These are phyloP conservation scores for Blastobasis lacticolella DNA, from an alignment of 2,888 invertebrate species.

Conservation along the genomic window DNA sequence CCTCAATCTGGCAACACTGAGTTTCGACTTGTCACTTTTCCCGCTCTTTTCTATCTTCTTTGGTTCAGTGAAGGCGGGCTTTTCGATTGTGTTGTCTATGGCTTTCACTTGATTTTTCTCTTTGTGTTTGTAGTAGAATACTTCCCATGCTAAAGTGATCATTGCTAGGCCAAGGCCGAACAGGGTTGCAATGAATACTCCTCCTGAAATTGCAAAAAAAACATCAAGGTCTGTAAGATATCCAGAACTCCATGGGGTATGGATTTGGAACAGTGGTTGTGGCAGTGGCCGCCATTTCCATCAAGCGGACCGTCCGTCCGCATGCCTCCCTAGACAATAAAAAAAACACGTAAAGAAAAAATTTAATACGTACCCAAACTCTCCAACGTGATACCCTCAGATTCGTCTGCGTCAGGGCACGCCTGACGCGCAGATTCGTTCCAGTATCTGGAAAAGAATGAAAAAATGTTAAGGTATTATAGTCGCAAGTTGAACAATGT, in stretches of 20 bases:
- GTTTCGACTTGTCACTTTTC: neutral
- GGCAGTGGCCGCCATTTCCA: too few species aligned
- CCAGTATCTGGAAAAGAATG: conserved; percentile 79
- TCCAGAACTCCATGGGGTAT: too few species aligned
- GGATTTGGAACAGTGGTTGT: too few species aligned
- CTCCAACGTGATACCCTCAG: conserved; percentile 90
- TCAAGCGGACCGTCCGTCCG: too few species aligned
- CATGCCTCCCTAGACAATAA: too few species aligned
- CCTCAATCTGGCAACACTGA: conserved; percentile 23
- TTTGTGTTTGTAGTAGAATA: conserved; percentile 82
- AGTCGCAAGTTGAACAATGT: too few species aligned
- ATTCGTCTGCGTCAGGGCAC: conserved; percentile 84
- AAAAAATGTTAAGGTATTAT: too few species aligned
- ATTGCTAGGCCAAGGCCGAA: conserved; percentile 89
- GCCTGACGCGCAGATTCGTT: conserved; percentile 80
- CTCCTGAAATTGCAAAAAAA: conserved; percentile 70
- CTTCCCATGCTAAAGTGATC: conserved; percentile 87
- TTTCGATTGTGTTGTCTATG: conserved; percentile 30
- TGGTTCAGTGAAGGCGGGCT: conserved; percentile 25
- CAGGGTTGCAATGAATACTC: conserved; percentile 92
- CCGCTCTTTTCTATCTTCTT: conserved; percentile 26
- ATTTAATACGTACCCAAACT: conserved; percentile 79
- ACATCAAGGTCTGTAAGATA: too few species aligned
- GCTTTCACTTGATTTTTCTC: conserved; percentile 47
- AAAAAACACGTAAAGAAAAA: too few species aligned